phyloP scores from a whole-genome alignment of 2,113 vertebrate species.

The Hemiprocne comata region DNA sequence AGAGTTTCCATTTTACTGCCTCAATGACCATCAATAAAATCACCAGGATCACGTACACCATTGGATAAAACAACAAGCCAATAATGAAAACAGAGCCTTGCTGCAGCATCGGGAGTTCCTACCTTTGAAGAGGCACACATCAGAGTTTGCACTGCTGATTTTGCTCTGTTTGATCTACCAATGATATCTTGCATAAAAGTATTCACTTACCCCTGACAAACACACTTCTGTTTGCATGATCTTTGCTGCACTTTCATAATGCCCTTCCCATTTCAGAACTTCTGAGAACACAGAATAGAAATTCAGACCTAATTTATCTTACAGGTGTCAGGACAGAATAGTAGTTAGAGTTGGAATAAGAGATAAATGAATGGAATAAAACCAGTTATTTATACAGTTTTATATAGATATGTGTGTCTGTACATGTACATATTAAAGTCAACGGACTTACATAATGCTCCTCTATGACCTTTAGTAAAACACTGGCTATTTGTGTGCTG shows the following conservation, averaged over 20 bases:
- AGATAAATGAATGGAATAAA: background rate
- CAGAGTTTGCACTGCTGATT: background rate
- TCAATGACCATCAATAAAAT: background rate
- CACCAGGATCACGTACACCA: accelerated
- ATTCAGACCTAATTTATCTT: background rate
- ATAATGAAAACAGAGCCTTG: background rate
- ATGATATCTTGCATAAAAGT: background rate
- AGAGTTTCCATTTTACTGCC: background rate
- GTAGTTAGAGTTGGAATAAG: background rate
- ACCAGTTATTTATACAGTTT: too few relatives aligned
- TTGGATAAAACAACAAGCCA: background rate
- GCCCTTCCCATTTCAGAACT: background rate
- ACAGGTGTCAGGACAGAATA: background rate
- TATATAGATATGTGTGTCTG: accelerated
- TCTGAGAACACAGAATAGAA: background rate
- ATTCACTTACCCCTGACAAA: background rate
- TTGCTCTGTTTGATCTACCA: background rate
- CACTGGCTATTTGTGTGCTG: background rate
- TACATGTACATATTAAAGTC: background rate
- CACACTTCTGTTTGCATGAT: background rate
- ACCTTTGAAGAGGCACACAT: background rate
- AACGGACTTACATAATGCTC: background rate
- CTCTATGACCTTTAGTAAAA: background rate
- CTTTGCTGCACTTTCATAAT: background rate
- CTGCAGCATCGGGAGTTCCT: background rate